Conservation (phyloP, 2,888 invertebrate species). For the Aelia acuminata region DNA sequence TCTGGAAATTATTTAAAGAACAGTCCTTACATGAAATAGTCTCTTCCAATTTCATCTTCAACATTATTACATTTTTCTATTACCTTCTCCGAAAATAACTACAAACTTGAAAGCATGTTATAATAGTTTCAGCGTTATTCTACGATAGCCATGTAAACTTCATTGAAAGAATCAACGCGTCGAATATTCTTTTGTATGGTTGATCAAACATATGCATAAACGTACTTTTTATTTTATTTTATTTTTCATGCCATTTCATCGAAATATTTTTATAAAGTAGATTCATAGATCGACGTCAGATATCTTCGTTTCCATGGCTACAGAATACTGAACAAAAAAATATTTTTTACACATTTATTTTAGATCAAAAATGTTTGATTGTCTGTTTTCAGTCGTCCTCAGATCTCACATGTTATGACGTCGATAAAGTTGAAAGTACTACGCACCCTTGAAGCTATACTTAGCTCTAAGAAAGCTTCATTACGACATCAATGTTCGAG, state of each 20-base stretch:
- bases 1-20: neutral
- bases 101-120: constrained; percentile 42
- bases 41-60: neutral
- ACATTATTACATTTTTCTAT: neutral
- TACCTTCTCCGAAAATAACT: constrained; percentile 37
- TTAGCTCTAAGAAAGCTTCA: constrained; percentile 29
- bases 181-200: constrained; percentile 14
- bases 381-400: constrained; percentile 60
- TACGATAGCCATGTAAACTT: constrained; percentile 55
- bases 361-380: constrained; percentile 56
- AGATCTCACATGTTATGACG: constrained; percentile 58
- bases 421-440: constrained; percentile 28
- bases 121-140: constrained; percentile 49
- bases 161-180: constrained; percentile 47
- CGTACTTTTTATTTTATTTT: neutral
- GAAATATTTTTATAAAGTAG: constrained; percentile 21
- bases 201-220: neutral
- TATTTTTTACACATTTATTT: neutral
- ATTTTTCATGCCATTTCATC: constrained; percentile 6
- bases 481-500: constrained; percentile 35
- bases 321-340: constrained; percentile 40
- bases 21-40: neutral
- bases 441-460: constrained; percentile 57
- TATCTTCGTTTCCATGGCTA: constrained; percentile 59
- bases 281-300: constrained; percentile 40